Conservation (phyloP, 2,113 vertebrate genomes). For the Brachypteracias leptosomus region DNA sequence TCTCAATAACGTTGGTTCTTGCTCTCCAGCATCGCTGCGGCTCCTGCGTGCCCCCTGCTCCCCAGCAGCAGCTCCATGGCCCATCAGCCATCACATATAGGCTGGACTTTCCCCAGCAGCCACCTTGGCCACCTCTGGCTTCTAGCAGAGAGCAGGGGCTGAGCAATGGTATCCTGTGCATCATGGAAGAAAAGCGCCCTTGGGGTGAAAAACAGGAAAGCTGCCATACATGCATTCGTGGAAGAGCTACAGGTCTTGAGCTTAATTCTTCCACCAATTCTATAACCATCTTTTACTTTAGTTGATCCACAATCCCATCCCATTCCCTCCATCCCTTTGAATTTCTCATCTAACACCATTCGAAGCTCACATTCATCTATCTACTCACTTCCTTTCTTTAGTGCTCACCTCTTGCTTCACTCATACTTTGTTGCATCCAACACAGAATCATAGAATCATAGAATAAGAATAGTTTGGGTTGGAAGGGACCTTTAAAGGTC, state of each 20-base stretch:
- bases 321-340: background rate
- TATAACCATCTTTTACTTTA: background rate
- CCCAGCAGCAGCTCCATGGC: background rate
- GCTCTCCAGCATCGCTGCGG: background rate
- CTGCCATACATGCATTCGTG: accelerated
- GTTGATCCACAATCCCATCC: background rate
- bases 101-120: accelerated
- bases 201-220: background rate
- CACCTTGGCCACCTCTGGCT: background rate
- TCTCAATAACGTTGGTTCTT: background rate
- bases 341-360: background rate
- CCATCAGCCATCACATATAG: background rate
- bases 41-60: accelerated
- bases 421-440: background rate
- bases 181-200: background rate
- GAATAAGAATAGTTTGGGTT: too few species aligned
- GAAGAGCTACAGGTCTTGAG: background rate
- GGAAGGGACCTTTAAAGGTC: too few species aligned
- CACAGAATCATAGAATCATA: too few species aligned
- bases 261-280: background rate
- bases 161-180: background rate
- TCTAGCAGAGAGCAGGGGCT: background rate
- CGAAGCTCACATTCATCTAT: background rate
- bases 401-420: background rate
- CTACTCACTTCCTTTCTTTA: background rate